Evolutionary conservation across 2,888 invertebrate species (phyloP).

Genomic region (Hypena proboscidalis): DNA sequence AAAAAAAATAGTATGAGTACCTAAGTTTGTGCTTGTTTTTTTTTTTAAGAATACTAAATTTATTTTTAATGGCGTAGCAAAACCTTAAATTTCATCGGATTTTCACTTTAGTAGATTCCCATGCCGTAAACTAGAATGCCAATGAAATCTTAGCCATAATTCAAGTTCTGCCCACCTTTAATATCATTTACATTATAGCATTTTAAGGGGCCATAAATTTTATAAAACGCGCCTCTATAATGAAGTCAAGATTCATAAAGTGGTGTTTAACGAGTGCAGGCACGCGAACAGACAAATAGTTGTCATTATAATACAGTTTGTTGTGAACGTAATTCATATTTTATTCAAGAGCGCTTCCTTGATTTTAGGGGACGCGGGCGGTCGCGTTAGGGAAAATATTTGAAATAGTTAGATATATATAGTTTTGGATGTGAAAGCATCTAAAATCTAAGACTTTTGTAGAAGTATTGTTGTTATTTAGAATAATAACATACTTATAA

Average conservation of each 20-base stretch:
- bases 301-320: constrained; percentile 34
- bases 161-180: constrained; percentile 22
- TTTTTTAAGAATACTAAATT: too few species aligned
- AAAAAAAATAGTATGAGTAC: too few species aligned
- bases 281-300: constrained; percentile 50
- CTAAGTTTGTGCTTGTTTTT: too few species aligned
- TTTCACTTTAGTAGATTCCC: constrained; percentile 34
- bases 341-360: constrained; percentile 31
- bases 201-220: constrained; percentile 27
- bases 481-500: too few species aligned
- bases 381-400: constrained; percentile 10
- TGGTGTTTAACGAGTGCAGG: constrained; percentile 38
- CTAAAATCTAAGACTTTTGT: too few species aligned
- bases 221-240: constrained; percentile 28
- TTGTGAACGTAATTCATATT: constrained; percentile 31
- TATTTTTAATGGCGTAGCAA: too few species aligned
- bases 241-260: constrained; percentile 34
- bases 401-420: neutral
- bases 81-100: too few species aligned
- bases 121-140: constrained; percentile 29
- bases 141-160: constrained; percentile 30
- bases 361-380: too few species aligned
- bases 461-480: too few species aligned
- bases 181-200: constrained; percentile 26
- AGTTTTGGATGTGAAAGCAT: too few species aligned